These are phyloP conservation scores for Teinopalpus imperialis DNA, from an alignment of 2,888 invertebrate genomes.

Conservation along the genomic window DNA sequence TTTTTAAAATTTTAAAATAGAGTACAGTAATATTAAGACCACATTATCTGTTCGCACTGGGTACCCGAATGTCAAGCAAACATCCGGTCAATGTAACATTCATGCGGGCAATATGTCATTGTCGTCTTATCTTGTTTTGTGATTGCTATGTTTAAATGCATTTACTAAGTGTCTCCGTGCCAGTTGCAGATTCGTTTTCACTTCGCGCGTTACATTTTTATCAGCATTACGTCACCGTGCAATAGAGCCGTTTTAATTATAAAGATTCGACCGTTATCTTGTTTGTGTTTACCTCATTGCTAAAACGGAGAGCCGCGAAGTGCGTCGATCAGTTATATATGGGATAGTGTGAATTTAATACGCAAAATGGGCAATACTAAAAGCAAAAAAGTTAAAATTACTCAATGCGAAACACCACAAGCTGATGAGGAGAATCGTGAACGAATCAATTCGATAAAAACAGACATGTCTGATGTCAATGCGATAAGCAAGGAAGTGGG, in stretches of 20 bases:
- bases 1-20: neutral
- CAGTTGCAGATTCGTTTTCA: conserved; percentile 65
- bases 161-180: conserved; percentile 52
- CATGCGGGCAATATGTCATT: conserved; percentile 69
- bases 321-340: conserved; percentile 33
- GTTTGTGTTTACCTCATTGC: conserved; percentile 40
- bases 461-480: conserved; percentile 48
- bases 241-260: conserved; percentile 45
- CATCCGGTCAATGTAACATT: conserved; percentile 55
- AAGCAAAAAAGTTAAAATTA: conserved; percentile 71
- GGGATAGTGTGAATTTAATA: conserved; percentile 30
- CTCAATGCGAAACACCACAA: conserved; percentile 47
- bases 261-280: conserved; percentile 44
- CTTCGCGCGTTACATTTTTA: conserved; percentile 54
- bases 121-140: conserved; percentile 61
- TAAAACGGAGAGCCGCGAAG: conserved; percentile 36
- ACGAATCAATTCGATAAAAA: conserved; percentile 59
- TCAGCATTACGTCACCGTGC: conserved; percentile 41
- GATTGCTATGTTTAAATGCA: conserved; percentile 56
- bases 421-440: conserved; percentile 45
- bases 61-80: conserved; percentile 29
- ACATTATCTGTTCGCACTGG: conserved; percentile 6
- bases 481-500: conserved; percentile 35
- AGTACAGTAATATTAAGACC: neutral
- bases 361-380: conserved; percentile 69